Base-by-base conservation (phyloP, 1,140 invertebrate genomes). In the Polypedilum pembai region DNA sequence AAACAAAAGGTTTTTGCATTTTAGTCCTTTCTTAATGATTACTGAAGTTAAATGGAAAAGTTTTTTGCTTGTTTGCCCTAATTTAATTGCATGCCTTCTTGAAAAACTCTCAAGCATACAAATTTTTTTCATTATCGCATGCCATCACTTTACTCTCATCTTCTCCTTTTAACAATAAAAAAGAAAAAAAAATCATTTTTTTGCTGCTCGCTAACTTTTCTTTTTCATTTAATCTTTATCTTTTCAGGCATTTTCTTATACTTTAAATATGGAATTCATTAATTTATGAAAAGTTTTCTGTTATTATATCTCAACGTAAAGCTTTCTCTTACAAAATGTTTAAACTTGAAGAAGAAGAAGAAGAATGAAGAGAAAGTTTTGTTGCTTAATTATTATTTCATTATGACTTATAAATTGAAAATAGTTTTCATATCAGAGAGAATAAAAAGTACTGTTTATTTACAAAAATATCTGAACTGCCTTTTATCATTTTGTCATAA, bases 241-340 rank as follows among this genome's bases (percentile, higher is more conserved):
- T 12, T 56, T 56, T 56, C 45, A 56, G 45, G 45, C 45, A 56
- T 56, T 17, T 56, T 56, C n/a, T 15, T 56, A 17, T 56, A 56
- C 45, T 56, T 56, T 56, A 56, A 56, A 17, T 56, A 56, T 56
- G 45, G 45, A 56, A 56, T 56, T 56, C 45, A 33, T 33, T 33
- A 33, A 33, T 3, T 33, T 33, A 56, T 56, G 45, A 56, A 17
- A 15, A 56, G 45, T 56, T 56, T 1, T 56, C 45, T 56, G n/a
- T 56, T 15, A 56, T 56, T 12, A 56, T 56, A 1, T 33, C 24
- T 33, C 24, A 3, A 33, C 24, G 5, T 3, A 33, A 33, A 33
- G 5, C 24, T 33, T 33, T 33, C 24, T 33, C 24, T 33, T 33
- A 33, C 5, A 33, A 33, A 33, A 33, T 3, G 24, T 33, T 33